Conservation (phyloP, 2,113 vertebrate genomes). For the Orthonyx spaldingii region DNA sequence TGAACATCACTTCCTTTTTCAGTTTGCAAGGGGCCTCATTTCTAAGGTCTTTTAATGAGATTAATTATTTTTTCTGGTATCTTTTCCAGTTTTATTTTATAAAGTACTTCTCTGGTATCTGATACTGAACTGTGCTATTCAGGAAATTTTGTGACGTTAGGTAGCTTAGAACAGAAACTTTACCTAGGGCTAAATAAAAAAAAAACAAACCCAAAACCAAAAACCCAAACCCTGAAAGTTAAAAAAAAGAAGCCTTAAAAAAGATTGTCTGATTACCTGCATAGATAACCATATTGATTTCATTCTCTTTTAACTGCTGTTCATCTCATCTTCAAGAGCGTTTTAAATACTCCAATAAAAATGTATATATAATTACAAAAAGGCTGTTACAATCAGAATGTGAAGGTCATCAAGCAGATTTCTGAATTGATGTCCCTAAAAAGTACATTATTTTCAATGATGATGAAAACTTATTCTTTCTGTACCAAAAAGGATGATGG, state of each 20-base stretch:
- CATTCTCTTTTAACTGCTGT: neutral
- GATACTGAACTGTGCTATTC: neutral
- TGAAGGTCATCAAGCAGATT: neutral
- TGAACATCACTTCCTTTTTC: neutral
- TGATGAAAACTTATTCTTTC: neutral
- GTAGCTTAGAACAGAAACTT: neutral
- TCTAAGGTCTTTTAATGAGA: neutral
- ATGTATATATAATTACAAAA: neutral
- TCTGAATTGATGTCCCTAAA: neutral
- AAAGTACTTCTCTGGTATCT: neutral
- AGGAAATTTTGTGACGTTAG: neutral
- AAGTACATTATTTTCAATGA: neutral
- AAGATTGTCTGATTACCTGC: neutral
- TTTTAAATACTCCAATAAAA: neutral
- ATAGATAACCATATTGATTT: neutral
- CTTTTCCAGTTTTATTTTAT: neutral
- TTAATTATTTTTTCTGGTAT: neutral
- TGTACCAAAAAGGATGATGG: neutral
- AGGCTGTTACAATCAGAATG: neutral
- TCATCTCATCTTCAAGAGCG: neutral
- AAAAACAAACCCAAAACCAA: neutral
- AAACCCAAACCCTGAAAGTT: neutral
- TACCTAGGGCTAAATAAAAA: neutral
- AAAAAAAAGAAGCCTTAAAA: neutral
- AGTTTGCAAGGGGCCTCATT: neutral